Evolutionary conservation across 2,113 vertebrate genomes (phyloP).

Genomic region (Pitta sordida): DNA sequence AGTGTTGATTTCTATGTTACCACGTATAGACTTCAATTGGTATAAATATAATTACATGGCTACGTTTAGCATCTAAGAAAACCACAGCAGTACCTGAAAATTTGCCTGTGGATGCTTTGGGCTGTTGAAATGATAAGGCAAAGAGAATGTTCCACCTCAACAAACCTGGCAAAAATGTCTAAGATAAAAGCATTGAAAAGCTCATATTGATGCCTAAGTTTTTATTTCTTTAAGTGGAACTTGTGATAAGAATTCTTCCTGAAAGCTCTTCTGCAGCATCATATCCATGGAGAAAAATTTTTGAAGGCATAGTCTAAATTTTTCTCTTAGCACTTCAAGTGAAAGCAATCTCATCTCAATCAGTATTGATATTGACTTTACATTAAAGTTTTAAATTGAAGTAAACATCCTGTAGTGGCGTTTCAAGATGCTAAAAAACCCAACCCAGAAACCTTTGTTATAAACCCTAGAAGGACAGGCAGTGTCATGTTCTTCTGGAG

Average conservation of each 20-base stretch:
- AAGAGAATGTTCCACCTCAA: not conserved
- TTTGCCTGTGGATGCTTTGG: not conserved
- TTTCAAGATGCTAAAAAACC: not conserved
- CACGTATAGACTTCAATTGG: not conserved
- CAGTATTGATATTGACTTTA: not conserved
- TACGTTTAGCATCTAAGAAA: not conserved
- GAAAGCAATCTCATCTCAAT: not conserved
- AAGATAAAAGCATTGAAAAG: not conserved
- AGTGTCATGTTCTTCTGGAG: not conserved
- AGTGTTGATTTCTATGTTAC: not conserved
- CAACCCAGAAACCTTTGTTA: not conserved
- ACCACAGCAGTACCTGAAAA: not conserved
- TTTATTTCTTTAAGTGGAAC: not conserved
- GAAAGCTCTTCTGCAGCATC: not conserved
- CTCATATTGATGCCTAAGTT: not conserved
- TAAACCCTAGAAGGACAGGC: not conserved
- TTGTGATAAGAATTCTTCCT: not conserved
- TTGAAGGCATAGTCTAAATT: not conserved
- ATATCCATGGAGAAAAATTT: not conserved
- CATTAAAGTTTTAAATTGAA: not conserved
- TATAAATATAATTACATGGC: not conserved
- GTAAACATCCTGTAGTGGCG: not conserved
- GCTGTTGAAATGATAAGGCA: not conserved
- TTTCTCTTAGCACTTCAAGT: not conserved
- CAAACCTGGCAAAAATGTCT: not conserved